Conservation (phyloP, 1,140 invertebrate genomes). For the Prorops nasuta region DNA sequence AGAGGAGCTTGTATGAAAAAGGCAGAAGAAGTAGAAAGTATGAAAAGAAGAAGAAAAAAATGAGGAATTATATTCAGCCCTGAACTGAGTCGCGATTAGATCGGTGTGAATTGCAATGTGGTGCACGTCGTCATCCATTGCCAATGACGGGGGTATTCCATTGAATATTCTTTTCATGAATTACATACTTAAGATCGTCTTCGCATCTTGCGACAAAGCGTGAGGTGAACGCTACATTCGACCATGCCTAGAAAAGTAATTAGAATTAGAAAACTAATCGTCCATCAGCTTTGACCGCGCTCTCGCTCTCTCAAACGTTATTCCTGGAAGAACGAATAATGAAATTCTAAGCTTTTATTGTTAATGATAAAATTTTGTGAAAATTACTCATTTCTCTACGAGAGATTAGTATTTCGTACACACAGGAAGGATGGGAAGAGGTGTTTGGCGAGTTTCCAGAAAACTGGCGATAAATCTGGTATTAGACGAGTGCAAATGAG, state of each 20-base stretch:
- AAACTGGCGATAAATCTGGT: too few relatives aligned
- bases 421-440: too few relatives aligned
- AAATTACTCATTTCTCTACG: too few relatives aligned
- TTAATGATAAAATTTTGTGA: too few relatives aligned
- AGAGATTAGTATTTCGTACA: too few relatives aligned
- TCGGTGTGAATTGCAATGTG: constrained; percentile 45
- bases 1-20: background rate
- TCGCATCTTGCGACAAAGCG: constrained; percentile 30
- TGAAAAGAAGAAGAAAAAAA: background rate
- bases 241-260: constrained; percentile 15
- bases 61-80: constrained; percentile 16
- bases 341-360: too few relatives aligned
- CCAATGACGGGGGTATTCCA: constrained; percentile 36
- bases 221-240: constrained; percentile 31
- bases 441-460: too few relatives aligned
- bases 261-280: constrained; percentile 26
- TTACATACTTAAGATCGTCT: constrained; percentile 38
- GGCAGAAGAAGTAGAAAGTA: background rate
- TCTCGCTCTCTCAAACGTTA: too few relatives aligned
- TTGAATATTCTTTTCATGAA: constrained; percentile 50
- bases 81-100: constrained; percentile 45
- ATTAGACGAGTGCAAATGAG: too few relatives aligned
- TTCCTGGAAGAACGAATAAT: too few relatives aligned
- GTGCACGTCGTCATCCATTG: constrained; percentile 43
- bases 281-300: too few relatives aligned